These are phyloP conservation scores for Zootermopsis nevadensis DNA, from an alignment of 2,888 invertebrate genomes.

Conservation along the genomic window DNA sequence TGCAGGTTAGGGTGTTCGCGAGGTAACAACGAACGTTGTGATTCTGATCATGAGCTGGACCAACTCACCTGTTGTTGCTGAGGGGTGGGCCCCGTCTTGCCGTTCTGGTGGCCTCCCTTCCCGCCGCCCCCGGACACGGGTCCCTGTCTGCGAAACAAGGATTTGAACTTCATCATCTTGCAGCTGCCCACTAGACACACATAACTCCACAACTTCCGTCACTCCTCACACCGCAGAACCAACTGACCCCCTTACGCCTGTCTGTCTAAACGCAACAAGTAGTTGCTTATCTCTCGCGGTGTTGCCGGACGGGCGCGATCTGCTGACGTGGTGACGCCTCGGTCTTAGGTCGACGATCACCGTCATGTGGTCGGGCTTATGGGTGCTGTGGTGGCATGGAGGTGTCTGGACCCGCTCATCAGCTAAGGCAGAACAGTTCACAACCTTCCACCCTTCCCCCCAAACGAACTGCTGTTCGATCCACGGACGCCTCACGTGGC, in stretches of 20 bases:
- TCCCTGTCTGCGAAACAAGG: conserved; percentile 81
- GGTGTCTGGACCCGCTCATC: no score
- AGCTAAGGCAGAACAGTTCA: neutral
- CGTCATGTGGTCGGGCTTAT: neutral
- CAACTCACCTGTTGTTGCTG: neutral
- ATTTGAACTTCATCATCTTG: conserved; percentile 89
- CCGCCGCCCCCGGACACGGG: conserved; percentile 53
- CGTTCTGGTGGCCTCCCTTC: conserved; percentile 21
- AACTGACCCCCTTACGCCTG: conserved; percentile 4
- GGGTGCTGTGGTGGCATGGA: neutral
- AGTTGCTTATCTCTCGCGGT: neutral
- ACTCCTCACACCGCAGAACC: neutral
- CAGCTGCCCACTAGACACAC: neutral
- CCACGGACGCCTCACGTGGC: neutral
- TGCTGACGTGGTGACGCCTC: neutral
- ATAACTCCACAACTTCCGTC: conserved; percentile 59
- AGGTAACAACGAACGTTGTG: no score
- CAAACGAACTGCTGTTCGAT: no score
- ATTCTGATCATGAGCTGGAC: no score
- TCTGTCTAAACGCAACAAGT: conserved; percentile 19
- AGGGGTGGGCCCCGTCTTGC: conserved; percentile 6
- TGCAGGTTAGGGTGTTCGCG: no score
- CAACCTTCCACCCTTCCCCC: neutral
- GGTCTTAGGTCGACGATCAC: no score
- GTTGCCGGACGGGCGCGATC: neutral